A percentile compares a stretch with the other conserved stretches of the same genome.
These are phyloP conservation scores for Oostethus manadensis DNA, from an alignment of 2,113 vertebrate species.

Conservation along the genomic window DNA sequence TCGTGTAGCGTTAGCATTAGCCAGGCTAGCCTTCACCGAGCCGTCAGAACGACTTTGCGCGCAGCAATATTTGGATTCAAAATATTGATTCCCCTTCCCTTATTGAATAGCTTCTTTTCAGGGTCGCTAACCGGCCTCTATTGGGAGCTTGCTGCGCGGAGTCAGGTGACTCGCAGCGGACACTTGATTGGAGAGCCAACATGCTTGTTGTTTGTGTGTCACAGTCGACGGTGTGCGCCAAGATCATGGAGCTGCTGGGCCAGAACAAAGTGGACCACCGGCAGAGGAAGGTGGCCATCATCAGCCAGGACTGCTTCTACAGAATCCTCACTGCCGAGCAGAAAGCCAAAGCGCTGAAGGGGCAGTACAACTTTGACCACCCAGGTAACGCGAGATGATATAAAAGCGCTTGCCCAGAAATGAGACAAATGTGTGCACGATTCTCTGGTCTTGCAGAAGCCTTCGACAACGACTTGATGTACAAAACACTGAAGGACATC, in stretches of 20 bases:
- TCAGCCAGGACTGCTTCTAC: conserved; percentile 96
- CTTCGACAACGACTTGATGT: conserved; percentile 94
- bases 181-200: not conserved
- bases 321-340: conserved; percentile 86
- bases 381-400: conserved; percentile 72
- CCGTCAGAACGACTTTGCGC: conserved; percentile 17
- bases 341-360: conserved; percentile 87
- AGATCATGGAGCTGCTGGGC: conserved; percentile 97
- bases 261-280: conserved; percentile 92
- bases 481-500: conserved; percentile 83
- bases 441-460: conserved; percentile 74
- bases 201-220: not conserved
- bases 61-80: not conserved
- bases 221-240: conserved; percentile 95
- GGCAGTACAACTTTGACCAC: conserved; percentile 97
- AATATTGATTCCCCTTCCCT: not conserved
- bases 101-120: not conserved
- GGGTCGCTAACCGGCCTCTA: conserved; percentile 16
- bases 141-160: not conserved
- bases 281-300: conserved; percentile 87
- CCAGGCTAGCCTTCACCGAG: not conserved
- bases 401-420: not conserved
- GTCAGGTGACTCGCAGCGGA: conserved; percentile 8
- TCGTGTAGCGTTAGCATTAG: not conserved
- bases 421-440: not conserved